Percentiles rank a stretch among this genome's conserved stretches.
phyloP scores from a whole-genome alignment of 92 coral and sea anemone genomes.

The Parazoanthus darwini region DNA sequence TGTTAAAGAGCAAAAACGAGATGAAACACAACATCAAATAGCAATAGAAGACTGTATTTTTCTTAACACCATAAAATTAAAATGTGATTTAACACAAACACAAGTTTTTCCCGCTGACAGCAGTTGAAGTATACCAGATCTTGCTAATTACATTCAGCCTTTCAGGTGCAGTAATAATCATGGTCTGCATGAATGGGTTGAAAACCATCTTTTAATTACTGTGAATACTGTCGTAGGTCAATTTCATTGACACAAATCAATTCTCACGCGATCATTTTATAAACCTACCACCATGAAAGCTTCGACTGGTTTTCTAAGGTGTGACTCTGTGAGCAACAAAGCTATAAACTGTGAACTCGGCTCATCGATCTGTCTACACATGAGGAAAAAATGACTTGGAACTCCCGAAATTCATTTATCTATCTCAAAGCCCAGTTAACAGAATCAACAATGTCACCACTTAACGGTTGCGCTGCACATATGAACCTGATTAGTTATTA shows the following conservation, averaged over 20 bases:
- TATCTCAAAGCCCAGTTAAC: background rate
- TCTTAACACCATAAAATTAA: background rate
- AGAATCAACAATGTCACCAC: background rate
- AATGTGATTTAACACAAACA: background rate
- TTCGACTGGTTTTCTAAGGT: background rate
- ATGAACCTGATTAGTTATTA: too few species aligned
- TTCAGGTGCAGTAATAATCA: background rate
- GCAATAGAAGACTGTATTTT: background rate
- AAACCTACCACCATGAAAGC: background rate
- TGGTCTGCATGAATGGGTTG: background rate
- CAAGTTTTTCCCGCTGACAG: background rate
- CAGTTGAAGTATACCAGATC: background rate
- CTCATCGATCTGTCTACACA: background rate
- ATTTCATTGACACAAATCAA: constrained; percentile 9
- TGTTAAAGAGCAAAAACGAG: background rate
- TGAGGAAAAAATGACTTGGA: too few species aligned
- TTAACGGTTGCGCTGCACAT: background rate
- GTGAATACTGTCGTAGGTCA: background rate
- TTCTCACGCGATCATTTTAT: constrained; percentile 15
- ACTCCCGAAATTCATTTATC: too few species aligned
- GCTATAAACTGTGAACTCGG: background rate
- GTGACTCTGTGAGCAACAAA: background rate
- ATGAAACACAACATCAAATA: background rate
- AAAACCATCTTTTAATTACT: constrained; percentile 12
- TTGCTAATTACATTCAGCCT: background rate